Evolutionary conservation across 1,140 invertebrate species (phyloP), one percentile per base, ranked within the genome.

Genomic region (Probaryconus sp.): DNA sequence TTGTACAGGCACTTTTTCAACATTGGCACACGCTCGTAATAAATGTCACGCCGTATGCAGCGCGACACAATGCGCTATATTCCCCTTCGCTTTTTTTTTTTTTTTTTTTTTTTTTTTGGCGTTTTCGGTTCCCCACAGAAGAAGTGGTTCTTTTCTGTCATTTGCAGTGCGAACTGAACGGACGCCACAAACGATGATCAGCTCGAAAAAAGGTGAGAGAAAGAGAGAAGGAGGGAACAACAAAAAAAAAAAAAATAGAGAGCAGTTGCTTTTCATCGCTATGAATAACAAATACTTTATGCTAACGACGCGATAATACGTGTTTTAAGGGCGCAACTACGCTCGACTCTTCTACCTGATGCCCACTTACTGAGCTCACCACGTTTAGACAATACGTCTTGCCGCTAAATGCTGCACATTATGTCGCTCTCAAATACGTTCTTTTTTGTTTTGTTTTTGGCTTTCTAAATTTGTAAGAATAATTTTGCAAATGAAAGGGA

Each of bases 121-220:
- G 26, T 11, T 43, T 48, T 11, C 6, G 16, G 5, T 24, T 10
- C 28, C 17, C 7, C 11, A 2, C 24, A 26, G 13, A 43, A 65
- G 21, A 65, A 65, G 48, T 55, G 61, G 48, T 65, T 47, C 50
- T 47, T 65, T 65, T 65, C 60, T 43, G 60, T 53, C 28, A 64
- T 11, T 50, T 21, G 42, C 21, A 38, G 35, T 30, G 42, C 20
- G 16, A 26, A 1, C 21, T 7, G 21, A 18, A 17, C 18, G 9
- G 1, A 21, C 43, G 37, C 26, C 38, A 37, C 31, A 38, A 47
- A 28, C n/a, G n/a, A n/a, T n/a, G n/a, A n/a, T n/a, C n/a, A n/a
- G n/a, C n/a, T n/a, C n/a, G n/a, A n/a, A n/a, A n/a, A n/a, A n/a
- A n/a, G 3, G 21, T 24, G 3, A 3, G 21, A 24, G 21, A 24